Evolutionary conservation across 2,797 vertebrate genomes (phyloP).

Genomic region (Eulemur rubriventer): DNA sequence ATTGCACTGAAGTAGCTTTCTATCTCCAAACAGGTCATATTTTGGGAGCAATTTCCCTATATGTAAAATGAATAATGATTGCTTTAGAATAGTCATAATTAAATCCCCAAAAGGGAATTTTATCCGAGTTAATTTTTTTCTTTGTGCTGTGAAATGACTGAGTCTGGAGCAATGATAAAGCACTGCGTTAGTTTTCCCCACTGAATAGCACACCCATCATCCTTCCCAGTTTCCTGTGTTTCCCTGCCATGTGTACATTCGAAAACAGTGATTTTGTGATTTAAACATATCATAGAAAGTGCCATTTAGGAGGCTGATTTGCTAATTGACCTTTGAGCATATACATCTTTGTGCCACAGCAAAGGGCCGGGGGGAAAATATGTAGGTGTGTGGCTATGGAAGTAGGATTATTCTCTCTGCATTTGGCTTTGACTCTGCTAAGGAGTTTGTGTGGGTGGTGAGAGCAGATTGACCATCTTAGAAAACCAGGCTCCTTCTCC

Average conservation of each 20-base stretch:
- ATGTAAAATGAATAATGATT: conserved; percentile 83
- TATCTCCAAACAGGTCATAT: conserved; percentile 78
- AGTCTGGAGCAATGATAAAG: conserved; percentile 81
- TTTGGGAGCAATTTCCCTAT: conserved; percentile 74
- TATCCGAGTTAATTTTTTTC: conserved; percentile 83
- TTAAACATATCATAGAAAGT: conserved; percentile 35
- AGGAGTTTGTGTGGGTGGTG: conserved; percentile 38
- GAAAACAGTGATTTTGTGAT: conserved; percentile 68
- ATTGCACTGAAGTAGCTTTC: conserved; percentile 63
- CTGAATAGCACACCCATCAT: conserved; percentile 72
- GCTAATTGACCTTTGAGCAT: conserved; percentile 32
- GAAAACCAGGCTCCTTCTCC: conserved; percentile 18
- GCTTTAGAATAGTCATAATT: conserved; percentile 85
- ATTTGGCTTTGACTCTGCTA: neutral
- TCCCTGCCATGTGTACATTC: neutral
- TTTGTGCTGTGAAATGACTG: conserved; percentile 82
- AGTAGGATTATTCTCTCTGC: neutral
- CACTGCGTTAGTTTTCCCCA: conserved; percentile 70
- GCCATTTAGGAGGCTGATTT: conserved; percentile 3
- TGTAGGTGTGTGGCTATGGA: neutral
- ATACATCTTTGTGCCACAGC: neutral
- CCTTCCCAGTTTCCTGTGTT: conserved; percentile 26
- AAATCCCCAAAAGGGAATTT: conserved; percentile 73
- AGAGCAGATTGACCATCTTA: conserved; percentile 56
- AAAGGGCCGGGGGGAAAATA: neutral